These are phyloP conservation scores for Brachionus rotundiformis DNA, from an alignment of 1,140 invertebrate species.

Conservation along the genomic window DNA sequence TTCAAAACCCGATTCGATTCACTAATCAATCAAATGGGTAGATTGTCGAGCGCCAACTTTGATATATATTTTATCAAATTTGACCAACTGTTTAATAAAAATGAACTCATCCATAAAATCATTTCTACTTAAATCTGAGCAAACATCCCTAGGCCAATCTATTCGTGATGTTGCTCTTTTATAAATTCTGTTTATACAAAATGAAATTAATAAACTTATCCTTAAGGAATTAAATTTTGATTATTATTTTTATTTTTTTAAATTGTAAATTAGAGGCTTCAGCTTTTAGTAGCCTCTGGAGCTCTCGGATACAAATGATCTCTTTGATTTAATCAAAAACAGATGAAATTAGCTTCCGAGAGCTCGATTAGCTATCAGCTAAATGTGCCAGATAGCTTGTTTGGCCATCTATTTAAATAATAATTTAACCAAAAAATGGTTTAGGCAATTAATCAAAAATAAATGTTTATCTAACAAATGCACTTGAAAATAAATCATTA, in stretches of 20 bases:
- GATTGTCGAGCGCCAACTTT: neutral
- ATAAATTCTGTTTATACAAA: neutral
- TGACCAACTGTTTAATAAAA: slow-evolving; percentile 8
- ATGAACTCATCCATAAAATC: slow-evolving; percentile 7
- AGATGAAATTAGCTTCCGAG: neutral
- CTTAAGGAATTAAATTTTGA: neutral
- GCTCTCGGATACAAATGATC: neutral
- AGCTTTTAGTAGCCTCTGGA: neutral
- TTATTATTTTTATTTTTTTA: neutral
- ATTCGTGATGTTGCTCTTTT: neutral
- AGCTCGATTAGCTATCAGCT: neutral
- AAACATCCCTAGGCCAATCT: neutral
- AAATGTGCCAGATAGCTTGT: neutral
- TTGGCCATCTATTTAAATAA: no score
- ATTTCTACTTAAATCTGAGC: neutral
- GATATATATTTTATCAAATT: neutral
- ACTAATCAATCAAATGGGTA: slow-evolving; percentile 2
- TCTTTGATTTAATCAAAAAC: neutral
- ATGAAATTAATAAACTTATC: neutral
- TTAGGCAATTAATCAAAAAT: no score
- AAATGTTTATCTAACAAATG: no score
- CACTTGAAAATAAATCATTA: no score
- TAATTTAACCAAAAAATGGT: no score
- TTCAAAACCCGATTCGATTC: slow-evolving; percentile 4
- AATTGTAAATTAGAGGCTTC: neutral